A percentile compares a stretch with the other conserved stretches of the same genome.
These are phyloP conservation scores for Limonius californicus DNA, from an alignment of 1,140 invertebrate species.

Conservation along the genomic window DNA sequence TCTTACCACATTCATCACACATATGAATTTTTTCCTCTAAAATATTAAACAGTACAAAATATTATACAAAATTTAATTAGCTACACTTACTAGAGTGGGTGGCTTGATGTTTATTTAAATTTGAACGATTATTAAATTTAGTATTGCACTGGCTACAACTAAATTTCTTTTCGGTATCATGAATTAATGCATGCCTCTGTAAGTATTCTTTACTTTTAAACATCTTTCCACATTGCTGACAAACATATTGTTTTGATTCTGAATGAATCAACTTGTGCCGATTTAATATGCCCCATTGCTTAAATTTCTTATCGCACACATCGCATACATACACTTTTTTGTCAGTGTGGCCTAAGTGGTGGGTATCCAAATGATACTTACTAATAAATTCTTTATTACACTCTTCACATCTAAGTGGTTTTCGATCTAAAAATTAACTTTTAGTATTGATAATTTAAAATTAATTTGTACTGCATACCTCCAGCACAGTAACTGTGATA, in stretches of 20 bases:
- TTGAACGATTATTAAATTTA: conserved; percentile 53
- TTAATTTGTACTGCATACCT: too few relatives aligned
- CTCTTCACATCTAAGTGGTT: conserved; percentile 42
- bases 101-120: conserved; percentile 53
- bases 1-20: conserved; percentile 54
- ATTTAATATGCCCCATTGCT: conserved; percentile 38
- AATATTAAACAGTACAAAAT: conserved; percentile 26
- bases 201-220: conserved; percentile 49
- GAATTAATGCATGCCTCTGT: conserved; percentile 48
- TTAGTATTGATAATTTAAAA: not conserved
- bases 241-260: conserved; percentile 40
- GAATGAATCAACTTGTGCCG: conserved; percentile 39
- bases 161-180: conserved; percentile 51
- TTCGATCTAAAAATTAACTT: conserved; percentile 42
- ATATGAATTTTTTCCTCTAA: conserved; percentile 54
- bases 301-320: conserved; percentile 41
- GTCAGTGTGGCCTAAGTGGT: conserved; percentile 40
- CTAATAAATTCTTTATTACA: conserved; percentile 42
- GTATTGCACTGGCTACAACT: conserved; percentile 49
- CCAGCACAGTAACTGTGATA: conserved; percentile 45
- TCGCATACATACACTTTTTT: conserved; percentile 42
- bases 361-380: conserved; percentile 42
- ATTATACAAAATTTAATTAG: too few relatives aligned
- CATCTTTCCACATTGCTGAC: conserved; percentile 46
- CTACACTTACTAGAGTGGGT: conserved; percentile 51